These are phyloP conservation scores for Scaptomyza cyrtandrae DNA, from an alignment of 2,888 invertebrate genomes.

Conservation along the genomic window DNA sequence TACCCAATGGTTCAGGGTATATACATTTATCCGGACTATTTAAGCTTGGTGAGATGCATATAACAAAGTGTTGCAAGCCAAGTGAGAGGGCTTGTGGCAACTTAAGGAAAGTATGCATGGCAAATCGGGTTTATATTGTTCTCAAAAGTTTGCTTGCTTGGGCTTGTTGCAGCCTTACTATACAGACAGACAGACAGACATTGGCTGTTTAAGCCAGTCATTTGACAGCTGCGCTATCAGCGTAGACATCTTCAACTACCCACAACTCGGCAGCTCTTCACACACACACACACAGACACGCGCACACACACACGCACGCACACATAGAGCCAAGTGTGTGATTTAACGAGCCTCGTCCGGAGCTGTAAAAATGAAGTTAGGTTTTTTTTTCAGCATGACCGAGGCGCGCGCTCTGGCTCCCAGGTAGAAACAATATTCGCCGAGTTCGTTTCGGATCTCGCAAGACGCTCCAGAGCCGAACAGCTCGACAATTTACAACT, in stretches of 20 bases:
- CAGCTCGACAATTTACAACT: constrained; percentile 8
- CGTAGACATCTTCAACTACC: constrained; percentile 55
- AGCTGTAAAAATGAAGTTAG: constrained; percentile 53
- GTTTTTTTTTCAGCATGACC: no score
- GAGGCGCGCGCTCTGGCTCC: no score
- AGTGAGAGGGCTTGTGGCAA: background rate
- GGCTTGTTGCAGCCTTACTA: background rate
- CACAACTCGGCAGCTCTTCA: constrained; percentile 40
- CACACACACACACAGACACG: constrained; percentile 25
- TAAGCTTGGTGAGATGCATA: no score
- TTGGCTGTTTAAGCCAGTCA: constrained; percentile 19
- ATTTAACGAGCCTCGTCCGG: constrained; percentile 54
- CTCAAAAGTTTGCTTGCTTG: background rate
- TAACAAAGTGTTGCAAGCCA: no score
- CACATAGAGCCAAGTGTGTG: background rate
- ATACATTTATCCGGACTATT: no score
- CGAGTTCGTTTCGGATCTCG: constrained; percentile 28
- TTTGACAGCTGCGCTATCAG: constrained; percentile 54
- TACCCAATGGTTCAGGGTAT: no score
- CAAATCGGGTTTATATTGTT: constrained; percentile 9
- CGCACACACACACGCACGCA: constrained; percentile 4
- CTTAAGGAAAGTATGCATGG: constrained; percentile 1
- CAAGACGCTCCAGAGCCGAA: constrained; percentile 3
- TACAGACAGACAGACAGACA: background rate
- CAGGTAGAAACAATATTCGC: constrained; percentile 52